Conservation (phyloP, 2,113 vertebrate genomes). For the Dromaius novaehollandiae region DNA sequence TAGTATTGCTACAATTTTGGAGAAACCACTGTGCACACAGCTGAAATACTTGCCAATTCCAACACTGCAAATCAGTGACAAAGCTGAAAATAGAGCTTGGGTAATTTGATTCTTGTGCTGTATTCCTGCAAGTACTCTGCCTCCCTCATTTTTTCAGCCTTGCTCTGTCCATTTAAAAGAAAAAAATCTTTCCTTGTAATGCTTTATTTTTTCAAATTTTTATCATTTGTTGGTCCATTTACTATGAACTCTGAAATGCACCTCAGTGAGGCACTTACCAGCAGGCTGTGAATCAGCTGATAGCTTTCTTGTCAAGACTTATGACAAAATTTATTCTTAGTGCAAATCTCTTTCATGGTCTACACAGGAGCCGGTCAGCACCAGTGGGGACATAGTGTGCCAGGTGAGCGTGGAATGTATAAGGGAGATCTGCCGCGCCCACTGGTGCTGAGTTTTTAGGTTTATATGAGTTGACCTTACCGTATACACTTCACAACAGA, state of each 20-base stretch:
- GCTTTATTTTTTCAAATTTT: not conserved
- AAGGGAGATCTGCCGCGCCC: not conserved
- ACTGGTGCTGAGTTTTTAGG: not conserved
- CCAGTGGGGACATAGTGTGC: not conserved
- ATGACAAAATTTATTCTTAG: not conserved
- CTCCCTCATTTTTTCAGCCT: not conserved
- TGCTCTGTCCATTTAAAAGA: not conserved
- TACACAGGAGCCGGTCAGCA: not conserved
- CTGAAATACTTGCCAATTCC: not conserved
- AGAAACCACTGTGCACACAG: not conserved
- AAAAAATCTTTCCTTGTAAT: not conserved
- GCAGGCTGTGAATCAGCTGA: not conserved
- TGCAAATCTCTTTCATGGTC: not conserved
- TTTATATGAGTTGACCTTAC: conserved; percentile 72
- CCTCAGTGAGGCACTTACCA: conserved; percentile 41
- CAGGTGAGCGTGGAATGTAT: not conserved
- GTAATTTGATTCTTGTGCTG: not conserved
- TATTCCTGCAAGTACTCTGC: not conserved
- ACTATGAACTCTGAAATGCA: conserved; percentile 22
- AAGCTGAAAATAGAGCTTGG: not conserved
- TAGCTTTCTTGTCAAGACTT: not conserved
- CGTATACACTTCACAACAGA: conserved; percentile 90
- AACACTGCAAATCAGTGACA: not conserved
- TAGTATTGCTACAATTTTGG: not conserved
- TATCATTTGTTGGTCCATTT: conserved; percentile 25